phyloP scores from a whole-genome alignment of 2,797 vertebrate genomes.

The Telmatherina bonti region DNA sequence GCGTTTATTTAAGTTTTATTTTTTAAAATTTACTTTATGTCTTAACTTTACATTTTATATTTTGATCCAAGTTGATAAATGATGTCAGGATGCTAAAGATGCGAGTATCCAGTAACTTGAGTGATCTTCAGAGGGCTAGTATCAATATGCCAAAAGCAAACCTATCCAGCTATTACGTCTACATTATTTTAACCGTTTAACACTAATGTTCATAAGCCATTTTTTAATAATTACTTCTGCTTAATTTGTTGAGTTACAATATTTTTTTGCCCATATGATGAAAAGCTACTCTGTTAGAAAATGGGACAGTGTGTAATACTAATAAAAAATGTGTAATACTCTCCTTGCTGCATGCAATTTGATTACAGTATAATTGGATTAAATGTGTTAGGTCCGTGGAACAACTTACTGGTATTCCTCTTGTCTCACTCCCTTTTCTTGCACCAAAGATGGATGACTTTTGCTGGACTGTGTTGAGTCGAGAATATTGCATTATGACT shows the following conservation, averaged over 20 bases:
- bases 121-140: neutral
- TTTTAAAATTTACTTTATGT: neutral
- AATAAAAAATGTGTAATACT: no score
- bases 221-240: neutral
- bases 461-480: constrained; percentile 30
- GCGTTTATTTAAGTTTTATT: neutral
- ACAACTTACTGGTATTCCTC: constrained; percentile 17
- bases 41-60: neutral
- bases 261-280: neutral
- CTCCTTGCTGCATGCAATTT: constrained; percentile 19
- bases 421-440: constrained; percentile 2
- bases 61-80: neutral
- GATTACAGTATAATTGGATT: constrained; percentile 51
- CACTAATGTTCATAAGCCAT: neutral
- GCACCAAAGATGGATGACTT: constrained; percentile 51
- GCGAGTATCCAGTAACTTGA: neutral
- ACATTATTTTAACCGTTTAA: neutral
- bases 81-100: neutral
- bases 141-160: neutral
- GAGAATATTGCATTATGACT: constrained; percentile 57
- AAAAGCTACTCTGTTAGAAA: neutral
- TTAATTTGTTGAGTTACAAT: neutral
- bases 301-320: neutral
- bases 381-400: constrained; percentile 41
- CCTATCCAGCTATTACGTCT: neutral